Conservation (phyloP, 23 tunicate genomes). For the Styela plicata region DNA sequence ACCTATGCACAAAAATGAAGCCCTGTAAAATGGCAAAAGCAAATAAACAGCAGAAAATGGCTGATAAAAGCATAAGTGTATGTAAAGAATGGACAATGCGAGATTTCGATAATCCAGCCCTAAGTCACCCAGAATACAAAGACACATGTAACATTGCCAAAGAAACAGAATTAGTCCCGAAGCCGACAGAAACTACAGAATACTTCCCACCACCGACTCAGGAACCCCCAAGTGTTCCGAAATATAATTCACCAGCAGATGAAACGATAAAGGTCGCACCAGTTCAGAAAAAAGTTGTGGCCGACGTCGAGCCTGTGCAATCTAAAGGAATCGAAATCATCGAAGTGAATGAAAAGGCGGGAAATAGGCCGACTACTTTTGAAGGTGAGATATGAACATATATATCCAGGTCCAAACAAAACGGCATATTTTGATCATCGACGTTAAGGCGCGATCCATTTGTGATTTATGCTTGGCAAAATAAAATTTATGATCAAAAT, state of each 20-base stretch:
- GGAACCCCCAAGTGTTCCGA: neutral
- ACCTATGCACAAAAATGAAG: slow-evolving; percentile 16
- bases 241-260: neutral
- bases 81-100: neutral
- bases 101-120: neutral
- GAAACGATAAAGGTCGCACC: neutral
- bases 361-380: too few relatives aligned
- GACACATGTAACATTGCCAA: neutral
- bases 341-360: too few relatives aligned
- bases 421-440: too few relatives aligned
- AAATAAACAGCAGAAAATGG: neutral
- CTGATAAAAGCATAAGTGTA: neutral
- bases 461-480: too few relatives aligned
- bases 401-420: too few relatives aligned
- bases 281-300: neutral
- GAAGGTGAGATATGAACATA: too few relatives aligned
- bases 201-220: neutral
- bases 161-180: neutral
- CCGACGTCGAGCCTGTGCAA: too few relatives aligned
- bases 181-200: neutral
- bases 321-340: too few relatives aligned
- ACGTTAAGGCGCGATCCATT: too few relatives aligned
- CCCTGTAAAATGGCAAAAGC: neutral
- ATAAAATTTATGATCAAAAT: too few relatives aligned
- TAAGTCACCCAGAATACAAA: neutral